Base-by-base conservation (phyloP, 2,888 invertebrate genomes). In the Yponomeuta plumbellus region DNA sequence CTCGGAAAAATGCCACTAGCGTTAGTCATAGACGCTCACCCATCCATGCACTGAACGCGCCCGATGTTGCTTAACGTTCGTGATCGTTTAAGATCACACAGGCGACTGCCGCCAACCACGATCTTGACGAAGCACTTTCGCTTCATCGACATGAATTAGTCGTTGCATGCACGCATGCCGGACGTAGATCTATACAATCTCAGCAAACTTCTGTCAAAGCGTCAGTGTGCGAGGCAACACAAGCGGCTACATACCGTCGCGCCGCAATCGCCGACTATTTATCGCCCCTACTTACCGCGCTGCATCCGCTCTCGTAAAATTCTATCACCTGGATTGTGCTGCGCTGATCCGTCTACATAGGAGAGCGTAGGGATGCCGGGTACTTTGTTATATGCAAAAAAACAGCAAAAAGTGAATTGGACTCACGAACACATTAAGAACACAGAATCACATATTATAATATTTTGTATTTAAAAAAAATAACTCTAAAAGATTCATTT, bases 281-380 rank as follows among this genome's bases (percentile, higher is more conserved):
- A 87, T 82, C 82, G 79, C 77, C 78, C 79, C 85, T 85, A 86
- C 87, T 87, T 86, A 84, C 86, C 80, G 80, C 82, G 79, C 75
- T 80, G 81, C 86, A 83, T 81, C 85, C 85, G 84, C 78, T 79
- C 80, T 86, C 89, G 80, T 89, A 89, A 89, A 89, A 89, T 89
- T 89, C 87, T 89, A 89, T 89, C 85, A 83, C 80, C 77, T 73
- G 84, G 85, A 86, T 86, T 86, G 85, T 84, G 80, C 81, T 77
- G 75, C 76, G 81, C 79, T 85, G 86, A 86, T 86, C 85, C 84
- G 81, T 80, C 82, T 70, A 68, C 69, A 66, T 61, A 61, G 67
- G 64, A 62, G 58, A 6, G 11, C 61, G 11, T 21, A 63, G 63
- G 63, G 63, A 6, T 63, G 63, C 44, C 22, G 58, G 6, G 11